Evolutionary conservation across 2,888 invertebrate genomes (phyloP), one percentile per base, ranked within the genome.

Genomic region (Nymphalis polychloros): DNA sequence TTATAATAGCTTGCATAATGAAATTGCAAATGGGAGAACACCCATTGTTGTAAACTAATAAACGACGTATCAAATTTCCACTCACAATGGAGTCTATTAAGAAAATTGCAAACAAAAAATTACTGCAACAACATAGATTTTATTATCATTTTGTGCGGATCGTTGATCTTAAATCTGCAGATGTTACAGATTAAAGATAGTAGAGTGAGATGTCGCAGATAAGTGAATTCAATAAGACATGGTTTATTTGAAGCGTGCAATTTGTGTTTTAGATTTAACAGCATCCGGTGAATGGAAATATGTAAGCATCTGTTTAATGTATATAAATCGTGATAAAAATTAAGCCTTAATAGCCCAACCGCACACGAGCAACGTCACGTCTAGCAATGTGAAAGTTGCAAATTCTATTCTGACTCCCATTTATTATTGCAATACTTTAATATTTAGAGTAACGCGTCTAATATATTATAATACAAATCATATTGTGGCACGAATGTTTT

Each of bases 231-330:
- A 65, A 65, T 65, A 59, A 59, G 59, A 65, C 50, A 41, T 41
- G 57, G 35, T 57, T 57, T 57, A 57, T 57, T 57, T 19, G 57
- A 57, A 57, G 57, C 57, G 35, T 57, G 57, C 57, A 41, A 57
- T 57, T 57, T 49, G 13, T 23, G 49, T 67, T 67, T 61, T 62
- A 41, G 49, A 57, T 57, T 62, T 57, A 59, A 57, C 48, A 50
- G 57, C 62, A 62, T 67, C 67, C 67, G 67, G 67, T 62, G 62
- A 67, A 67, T 49, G 49, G 47, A 47, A 60, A 13, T 23, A 62
- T 48, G 23, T 61, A 16, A 49, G 60, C 27, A 50, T 41, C n/a
- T 23, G n/a, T 50, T 17, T 59, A 46, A 27, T 16, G 13, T 50
- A 16, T 23, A 27, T 59, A 46, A 41, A 20, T 57, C 41, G 8